Conservation (phyloP, 2,113 vertebrate genomes). For the Oceanites oceanicus region DNA sequence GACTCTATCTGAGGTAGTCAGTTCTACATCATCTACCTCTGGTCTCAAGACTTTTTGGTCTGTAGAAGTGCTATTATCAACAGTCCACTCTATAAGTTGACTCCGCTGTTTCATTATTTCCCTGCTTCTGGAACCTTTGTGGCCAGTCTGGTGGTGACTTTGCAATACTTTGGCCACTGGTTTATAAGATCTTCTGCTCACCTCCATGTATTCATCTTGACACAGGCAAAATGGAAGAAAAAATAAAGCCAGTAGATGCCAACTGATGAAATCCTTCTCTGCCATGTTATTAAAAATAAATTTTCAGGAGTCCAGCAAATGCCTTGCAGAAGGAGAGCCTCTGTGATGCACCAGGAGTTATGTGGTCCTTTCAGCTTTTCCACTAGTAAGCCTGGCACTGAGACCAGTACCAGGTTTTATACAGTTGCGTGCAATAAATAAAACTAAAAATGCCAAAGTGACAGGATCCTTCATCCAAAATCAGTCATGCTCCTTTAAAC, state of each 20-base stretch:
- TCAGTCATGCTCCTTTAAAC: conserved; percentile 69
- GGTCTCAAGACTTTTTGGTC: conserved; percentile 78
- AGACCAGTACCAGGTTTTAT: conserved; percentile 74
- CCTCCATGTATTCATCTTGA: conserved; percentile 86
- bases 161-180: conserved; percentile 82
- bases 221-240: conserved; percentile 82
- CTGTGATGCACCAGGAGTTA: conserved; percentile 42
- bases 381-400: conserved; percentile 61
- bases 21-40: conserved; percentile 84
- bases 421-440: conserved; percentile 73
- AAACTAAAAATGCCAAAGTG: conserved; percentile 72
- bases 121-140: conserved; percentile 78
- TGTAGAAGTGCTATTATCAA: conserved; percentile 79
- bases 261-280: conserved; percentile 67
- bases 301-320: conserved; percentile 54
- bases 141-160: conserved; percentile 80
- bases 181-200: conserved; percentile 84
- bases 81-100: conserved; percentile 76
- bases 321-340: conserved; percentile 29
- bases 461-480: conserved; percentile 71
- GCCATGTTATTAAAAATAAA: conserved; percentile 70
- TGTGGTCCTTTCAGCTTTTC: conserved; percentile 60
- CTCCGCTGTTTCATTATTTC: conserved; percentile 79
- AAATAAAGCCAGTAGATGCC: conserved; percentile 80
- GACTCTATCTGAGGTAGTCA: conserved; percentile 81